Evolutionary conservation across 2,888 invertebrate species (phyloP).

Genomic region (Cartodere bifasciata): DNA sequence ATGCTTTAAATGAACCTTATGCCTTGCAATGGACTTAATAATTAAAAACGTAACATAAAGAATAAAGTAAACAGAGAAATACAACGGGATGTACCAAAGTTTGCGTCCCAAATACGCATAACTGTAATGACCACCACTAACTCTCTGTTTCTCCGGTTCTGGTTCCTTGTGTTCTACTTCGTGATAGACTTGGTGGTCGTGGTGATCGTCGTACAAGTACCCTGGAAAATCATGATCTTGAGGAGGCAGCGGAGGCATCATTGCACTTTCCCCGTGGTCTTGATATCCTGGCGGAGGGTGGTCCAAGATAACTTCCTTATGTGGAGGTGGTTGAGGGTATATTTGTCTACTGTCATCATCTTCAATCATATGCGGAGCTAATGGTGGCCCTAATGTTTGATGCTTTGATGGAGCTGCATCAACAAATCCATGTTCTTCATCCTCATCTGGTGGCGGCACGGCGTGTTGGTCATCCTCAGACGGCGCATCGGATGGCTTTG

Average conservation of each 20-base stretch:
- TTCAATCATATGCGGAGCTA: conserved; percentile 12
- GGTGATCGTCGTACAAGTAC: conserved; percentile 25
- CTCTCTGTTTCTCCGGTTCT: conserved; percentile 43
- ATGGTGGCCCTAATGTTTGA: conserved; percentile 21
- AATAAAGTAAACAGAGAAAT: conserved; percentile 60
- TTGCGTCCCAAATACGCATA: conserved; percentile 66
- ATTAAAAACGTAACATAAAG: conserved; percentile 59
- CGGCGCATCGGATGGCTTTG: not conserved
- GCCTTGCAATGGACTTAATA: conserved; percentile 57
- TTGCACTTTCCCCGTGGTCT: conserved; percentile 16
- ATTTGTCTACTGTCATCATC: conserved; percentile 1
- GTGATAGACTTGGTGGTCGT: conserved; percentile 33
- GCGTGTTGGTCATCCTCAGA: conserved; percentile 11
- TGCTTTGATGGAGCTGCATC: not conserved
- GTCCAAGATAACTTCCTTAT: conserved; percentile 15
- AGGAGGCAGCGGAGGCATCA: conserved; percentile 21
- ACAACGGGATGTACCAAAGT: conserved; percentile 61
- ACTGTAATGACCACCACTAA: conserved; percentile 48
- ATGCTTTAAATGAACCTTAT: conserved; percentile 54
- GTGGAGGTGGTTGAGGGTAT: conserved; percentile 2
- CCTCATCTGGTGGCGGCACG: conserved; percentile 21
- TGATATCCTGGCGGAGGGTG: conserved; percentile 19
- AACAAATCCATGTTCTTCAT: conserved; percentile 2
- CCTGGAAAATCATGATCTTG: conserved; percentile 24
- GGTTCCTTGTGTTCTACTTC: conserved; percentile 35